Percentiles rank a stretch among this genome's conserved stretches.
phyloP scores from a whole-genome alignment of 2,888 invertebrate species.

The Cheilosia variabilis region DNA sequence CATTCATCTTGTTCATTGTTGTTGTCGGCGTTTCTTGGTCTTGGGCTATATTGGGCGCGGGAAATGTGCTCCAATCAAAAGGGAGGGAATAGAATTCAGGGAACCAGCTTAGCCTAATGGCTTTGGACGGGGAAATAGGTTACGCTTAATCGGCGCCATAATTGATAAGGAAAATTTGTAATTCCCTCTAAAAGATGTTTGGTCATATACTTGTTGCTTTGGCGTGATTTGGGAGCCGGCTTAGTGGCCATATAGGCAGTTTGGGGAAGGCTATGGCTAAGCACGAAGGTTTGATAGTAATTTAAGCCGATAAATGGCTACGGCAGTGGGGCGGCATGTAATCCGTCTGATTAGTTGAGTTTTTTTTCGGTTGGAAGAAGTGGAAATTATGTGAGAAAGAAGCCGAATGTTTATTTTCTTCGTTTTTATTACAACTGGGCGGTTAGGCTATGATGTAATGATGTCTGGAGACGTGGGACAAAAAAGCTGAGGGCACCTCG shows the following conservation, averaged over 20 bases:
- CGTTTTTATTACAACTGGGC: background rate
- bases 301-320: constrained; percentile 23
- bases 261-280: background rate
- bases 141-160: constrained; percentile 40
- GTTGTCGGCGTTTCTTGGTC: background rate
- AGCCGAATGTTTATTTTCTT: background rate
- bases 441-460: background rate
- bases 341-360: constrained; percentile 13
- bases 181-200: background rate
- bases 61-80: constrained; percentile 9
- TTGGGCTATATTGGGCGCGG: background rate
- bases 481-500: too few species aligned
- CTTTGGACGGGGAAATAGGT: constrained; percentile 43
- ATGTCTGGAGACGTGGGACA: background rate
- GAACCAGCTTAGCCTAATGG: constrained; percentile 20
- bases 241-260: background rate
- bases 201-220: constrained; percentile 15
- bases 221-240: constrained; percentile 26
- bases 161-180: constrained; percentile 34
- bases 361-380: background rate
- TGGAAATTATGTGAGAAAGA: background rate
- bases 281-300: constrained; percentile 11
- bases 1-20: constrained; percentile 55
- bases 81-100: background rate
- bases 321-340: background rate